Percentiles rank a stretch among this genome's conserved stretches.
phyloP scores from a whole-genome alignment of 1,140 invertebrate species.

The Ceratina japonica region DNA sequence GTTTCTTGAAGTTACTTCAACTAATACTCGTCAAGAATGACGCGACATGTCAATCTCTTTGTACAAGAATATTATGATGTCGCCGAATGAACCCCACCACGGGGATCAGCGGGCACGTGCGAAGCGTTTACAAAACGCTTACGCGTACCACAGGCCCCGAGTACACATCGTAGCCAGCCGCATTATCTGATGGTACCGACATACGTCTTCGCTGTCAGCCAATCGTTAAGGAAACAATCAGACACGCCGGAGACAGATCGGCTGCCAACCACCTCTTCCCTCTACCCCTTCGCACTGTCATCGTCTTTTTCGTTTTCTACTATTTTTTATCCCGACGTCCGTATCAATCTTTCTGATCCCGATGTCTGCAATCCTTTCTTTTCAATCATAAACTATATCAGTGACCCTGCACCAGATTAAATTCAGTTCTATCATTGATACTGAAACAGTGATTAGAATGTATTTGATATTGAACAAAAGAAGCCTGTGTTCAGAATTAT shows the following conservation, averaged over 20 bases:
- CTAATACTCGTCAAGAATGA: constrained; percentile 36
- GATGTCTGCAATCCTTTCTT: too few relatives aligned
- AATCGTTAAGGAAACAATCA: constrained; percentile 65
- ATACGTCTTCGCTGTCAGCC: constrained; percentile 64
- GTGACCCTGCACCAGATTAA: too few relatives aligned
- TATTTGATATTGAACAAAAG: too few relatives aligned
- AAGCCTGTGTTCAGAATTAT: too few relatives aligned
- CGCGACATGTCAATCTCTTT: constrained; percentile 59
- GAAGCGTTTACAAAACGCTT: constrained; percentile 58
- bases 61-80: constrained; percentile 54
- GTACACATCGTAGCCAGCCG: constrained; percentile 46
- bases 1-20: not conserved
- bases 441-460: too few relatives aligned
- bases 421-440: too few relatives aligned
- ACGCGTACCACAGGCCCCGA: constrained; percentile 30
- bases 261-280: constrained; percentile 19
- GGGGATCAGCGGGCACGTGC: constrained; percentile 36
- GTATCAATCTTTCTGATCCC: too few relatives aligned
- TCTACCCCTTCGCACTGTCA: constrained; percentile 17
- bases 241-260: constrained; percentile 46
- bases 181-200: constrained; percentile 63
- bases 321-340: constrained; percentile 15
- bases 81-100: constrained; percentile 38
- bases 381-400: too few relatives aligned
- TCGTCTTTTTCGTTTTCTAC: constrained; percentile 25